phyloP scores from a whole-genome alignment of 2,888 invertebrate genomes.

The Serrognathus titanus region DNA sequence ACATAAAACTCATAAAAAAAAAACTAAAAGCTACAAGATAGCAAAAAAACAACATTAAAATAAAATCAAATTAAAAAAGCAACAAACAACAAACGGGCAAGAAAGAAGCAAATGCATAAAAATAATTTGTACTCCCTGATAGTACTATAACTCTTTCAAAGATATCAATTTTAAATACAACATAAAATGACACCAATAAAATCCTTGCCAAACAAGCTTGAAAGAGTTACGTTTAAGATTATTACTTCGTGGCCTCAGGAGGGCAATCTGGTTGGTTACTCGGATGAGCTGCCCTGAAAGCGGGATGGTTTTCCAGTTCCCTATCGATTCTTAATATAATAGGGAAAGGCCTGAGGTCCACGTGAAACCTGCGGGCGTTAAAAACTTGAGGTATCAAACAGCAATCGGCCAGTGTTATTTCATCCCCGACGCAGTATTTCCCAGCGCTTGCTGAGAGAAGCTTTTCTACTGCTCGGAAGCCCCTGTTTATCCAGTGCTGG shows the following conservation, averaged over 20 bases:
- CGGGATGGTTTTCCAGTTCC: slow-evolving; percentile 81
- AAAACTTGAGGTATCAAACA: slow-evolving; percentile 94
- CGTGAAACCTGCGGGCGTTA: slow-evolving; percentile 91
- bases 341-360: slow-evolving; percentile 86
- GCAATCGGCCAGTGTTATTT: slow-evolving; percentile 90
- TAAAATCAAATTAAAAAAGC: background rate
- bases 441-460: slow-evolving; percentile 79
- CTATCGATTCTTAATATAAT: slow-evolving; percentile 84
- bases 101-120: background rate
- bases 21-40: no score
- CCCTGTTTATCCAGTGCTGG: slow-evolving; percentile 86
- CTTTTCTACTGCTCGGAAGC: slow-evolving; percentile 87
- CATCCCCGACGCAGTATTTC: slow-evolving; percentile 91
- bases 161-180: background rate
- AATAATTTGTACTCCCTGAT: no score
- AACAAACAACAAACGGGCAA: background rate
- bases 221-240: background rate
- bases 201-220: background rate
- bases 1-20: no score
- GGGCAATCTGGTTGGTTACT: slow-evolving; percentile 94
- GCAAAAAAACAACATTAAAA: no score
- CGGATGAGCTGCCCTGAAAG: slow-evolving; percentile 88
- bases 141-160: background rate
- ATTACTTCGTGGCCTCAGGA: slow-evolving; percentile 76
- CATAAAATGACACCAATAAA: background rate